Conservation (phyloP, 2,888 invertebrate genomes). For the Auanema sp. region DNA sequence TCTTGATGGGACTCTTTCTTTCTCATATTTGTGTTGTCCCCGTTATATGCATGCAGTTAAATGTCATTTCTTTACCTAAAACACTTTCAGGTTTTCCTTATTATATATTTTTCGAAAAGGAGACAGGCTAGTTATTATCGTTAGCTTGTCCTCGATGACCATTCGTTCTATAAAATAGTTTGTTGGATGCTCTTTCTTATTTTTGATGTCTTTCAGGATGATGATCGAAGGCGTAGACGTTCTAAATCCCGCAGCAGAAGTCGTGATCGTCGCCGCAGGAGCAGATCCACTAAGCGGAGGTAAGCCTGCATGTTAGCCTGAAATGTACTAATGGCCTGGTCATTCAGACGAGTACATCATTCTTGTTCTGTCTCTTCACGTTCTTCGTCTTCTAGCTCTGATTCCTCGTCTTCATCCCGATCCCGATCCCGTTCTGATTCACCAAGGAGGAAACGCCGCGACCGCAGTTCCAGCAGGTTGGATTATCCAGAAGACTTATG, state of each 20-base stretch:
- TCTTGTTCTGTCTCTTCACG: too few relatives aligned
- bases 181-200: not conserved
- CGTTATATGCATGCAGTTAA: too few relatives aligned
- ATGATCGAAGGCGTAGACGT: constrained; percentile 10
- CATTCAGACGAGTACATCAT: not conserved
- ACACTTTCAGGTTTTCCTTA: too few relatives aligned
- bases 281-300: too few relatives aligned
- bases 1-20: too few relatives aligned
- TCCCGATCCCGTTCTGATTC: constrained; percentile 11
- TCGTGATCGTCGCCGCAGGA: too few relatives aligned
- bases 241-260: constrained; percentile 8
- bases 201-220: constrained; percentile 13
- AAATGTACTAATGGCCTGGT: not conserved
- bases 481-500: not conserved
- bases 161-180: not conserved
- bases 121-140: constrained; percentile 27
- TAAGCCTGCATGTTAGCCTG: not conserved
- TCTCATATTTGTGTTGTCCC: too few relatives aligned
- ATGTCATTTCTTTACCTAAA: too few relatives aligned
- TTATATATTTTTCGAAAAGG: not conserved
- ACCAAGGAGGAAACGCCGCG: constrained; percentile 6
- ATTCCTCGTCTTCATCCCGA: constrained; percentile 14
- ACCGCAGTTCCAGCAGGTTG: constrained; percentile 14
- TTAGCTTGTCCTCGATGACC: constrained; percentile 20
- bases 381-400: constrained; percentile 14